These are phyloP conservation scores for Cataglyphis cursor DNA, from an alignment of 2,888 invertebrate genomes.

Conservation along the genomic window DNA sequence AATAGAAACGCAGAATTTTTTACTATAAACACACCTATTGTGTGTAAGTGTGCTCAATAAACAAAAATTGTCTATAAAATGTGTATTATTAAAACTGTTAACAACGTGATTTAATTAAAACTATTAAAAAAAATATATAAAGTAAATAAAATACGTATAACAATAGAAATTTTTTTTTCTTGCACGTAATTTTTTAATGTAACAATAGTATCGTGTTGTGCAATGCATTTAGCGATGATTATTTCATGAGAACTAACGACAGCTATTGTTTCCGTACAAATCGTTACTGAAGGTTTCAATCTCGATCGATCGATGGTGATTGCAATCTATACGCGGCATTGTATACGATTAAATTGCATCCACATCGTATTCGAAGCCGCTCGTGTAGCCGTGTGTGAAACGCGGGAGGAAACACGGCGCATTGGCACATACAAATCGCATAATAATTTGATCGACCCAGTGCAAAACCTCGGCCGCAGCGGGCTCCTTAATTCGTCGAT, in stretches of 20 bases:
- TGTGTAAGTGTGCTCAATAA: background rate
- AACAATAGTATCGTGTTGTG: background rate
- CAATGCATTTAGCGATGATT: constrained; percentile 21
- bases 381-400: background rate
- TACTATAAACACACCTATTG: background rate
- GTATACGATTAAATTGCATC: constrained; percentile 38
- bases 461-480: constrained; percentile 29
- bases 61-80: background rate
- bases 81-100: background rate
- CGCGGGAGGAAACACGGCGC: constrained; percentile 31
- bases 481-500: constrained; percentile 72
- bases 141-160: background rate
- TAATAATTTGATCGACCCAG: constrained; percentile 66
- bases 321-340: constrained; percentile 35
- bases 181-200: background rate
- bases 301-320: background rate
- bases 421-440: constrained; percentile 62
- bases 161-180: background rate
- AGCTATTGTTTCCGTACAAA: constrained; percentile 35
- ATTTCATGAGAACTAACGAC: constrained; percentile 12
- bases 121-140: background rate
- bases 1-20: background rate
- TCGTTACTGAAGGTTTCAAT: constrained; percentile 38
- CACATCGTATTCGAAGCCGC: background rate
- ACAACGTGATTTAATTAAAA: background rate